Percentiles rank a stretch among this genome's conserved stretches.
Evolutionary conservation across 2,113 vertebrate species (phyloP).

Genomic region (Dendropsophus ebraccatus): DNA sequence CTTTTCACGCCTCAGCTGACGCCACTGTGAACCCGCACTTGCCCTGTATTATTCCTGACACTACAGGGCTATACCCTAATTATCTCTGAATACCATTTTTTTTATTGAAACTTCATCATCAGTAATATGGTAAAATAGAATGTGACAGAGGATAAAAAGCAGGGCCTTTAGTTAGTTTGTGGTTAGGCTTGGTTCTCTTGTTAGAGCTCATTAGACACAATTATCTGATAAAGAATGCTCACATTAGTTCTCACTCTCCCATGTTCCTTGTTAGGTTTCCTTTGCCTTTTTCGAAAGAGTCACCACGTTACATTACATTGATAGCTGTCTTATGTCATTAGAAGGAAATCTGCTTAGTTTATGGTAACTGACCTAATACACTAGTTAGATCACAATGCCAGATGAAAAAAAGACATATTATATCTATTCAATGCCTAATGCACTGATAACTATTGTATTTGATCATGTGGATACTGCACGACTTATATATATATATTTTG

Average conservation of each 20-base stretch:
- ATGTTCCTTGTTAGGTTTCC: not conserved
- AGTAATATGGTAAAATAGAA: constrained; percentile 86
- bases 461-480: not conserved
- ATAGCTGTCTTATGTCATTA: not conserved
- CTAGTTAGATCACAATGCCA: not conserved
- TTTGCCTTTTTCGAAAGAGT: not conserved
- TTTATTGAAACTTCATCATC: constrained; percentile 87
- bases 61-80: constrained; percentile 80
- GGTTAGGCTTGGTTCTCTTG: constrained; percentile 61
- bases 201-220: constrained; percentile 66
- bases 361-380: not conserved
- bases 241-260: constrained; percentile 53
- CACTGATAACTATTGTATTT: not conserved
- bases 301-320: constrained; percentile 5
- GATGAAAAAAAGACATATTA: not conserved
- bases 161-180: constrained; percentile 64
- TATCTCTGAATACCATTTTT: constrained; percentile 89
- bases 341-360: not conserved
- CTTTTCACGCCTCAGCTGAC: constrained; percentile 78
- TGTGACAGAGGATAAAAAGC: constrained; percentile 71
- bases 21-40: constrained; percentile 76
- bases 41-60: constrained; percentile 67
- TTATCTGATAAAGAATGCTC: constrained; percentile 63
- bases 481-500: not conserved
- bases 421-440: not conserved